Evolutionary conservation across 2,113 vertebrate genomes (phyloP), one percentile per base, ranked within the genome.

Genomic region (Haliaeetus leucogaster): DNA sequence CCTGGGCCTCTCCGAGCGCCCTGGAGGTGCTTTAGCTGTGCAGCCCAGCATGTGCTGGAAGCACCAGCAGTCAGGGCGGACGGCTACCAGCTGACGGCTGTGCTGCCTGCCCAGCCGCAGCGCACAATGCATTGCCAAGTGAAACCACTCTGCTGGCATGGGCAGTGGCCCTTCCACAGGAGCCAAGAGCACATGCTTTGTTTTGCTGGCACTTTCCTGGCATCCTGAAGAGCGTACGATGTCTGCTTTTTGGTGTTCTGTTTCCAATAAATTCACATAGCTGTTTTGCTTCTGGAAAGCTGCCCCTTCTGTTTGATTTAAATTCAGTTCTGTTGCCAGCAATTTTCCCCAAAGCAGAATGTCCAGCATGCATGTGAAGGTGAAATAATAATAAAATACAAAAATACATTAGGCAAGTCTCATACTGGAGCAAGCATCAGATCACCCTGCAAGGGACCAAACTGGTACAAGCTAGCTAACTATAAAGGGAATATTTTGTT

Each of bases 1-100:
- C 34, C 23, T 25, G 43, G 32, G 22, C 43, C 23, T 43, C 30
- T 70, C 30, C 0, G 1, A 19, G n/a, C 17, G 22, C 34, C 42
- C 53, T 25, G 47, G 48, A 62, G 36, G 29, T 29, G 47, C 70
- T 59, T 8, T 20, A 36, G 42, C 32, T 26, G 43, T 18, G 40
- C 45, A 50, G 38, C 40, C 42, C 70, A 50, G 52, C 25, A 0
- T 27, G 36, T 50, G 81, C 27, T 40, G 58, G 82, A 52, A 36
- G 86, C 40, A 27, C 0, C 3, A 0, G 4, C 0, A 1, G 32
- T 45, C 1, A 6, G 58, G 26, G 12, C 0, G 2, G 73, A 7
- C 5, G 23, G 17, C 13, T 7, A 16, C 27, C 59, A 79, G 65
- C 81, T 81, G 90, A 70, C 6, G 27, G 53, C 67, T 14, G 21